A percentile compares a stretch with the other conserved stretches of the same genome.
Conservation (phyloP, 2,113 vertebrate species). For the Aptenodytes patagonicus region DNA sequence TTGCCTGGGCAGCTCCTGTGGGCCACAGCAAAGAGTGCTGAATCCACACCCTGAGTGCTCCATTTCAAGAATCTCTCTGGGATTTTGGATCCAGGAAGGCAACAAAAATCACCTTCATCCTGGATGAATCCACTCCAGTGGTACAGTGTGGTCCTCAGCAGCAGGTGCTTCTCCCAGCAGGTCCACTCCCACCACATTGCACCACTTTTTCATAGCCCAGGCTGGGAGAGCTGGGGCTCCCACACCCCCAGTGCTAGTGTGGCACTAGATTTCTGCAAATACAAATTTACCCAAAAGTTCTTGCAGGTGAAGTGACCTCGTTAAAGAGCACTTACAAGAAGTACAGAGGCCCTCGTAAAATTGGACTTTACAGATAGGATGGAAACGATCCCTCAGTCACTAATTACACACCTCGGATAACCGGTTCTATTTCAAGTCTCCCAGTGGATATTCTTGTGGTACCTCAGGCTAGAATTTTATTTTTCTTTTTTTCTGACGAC, state of each 20-base stretch:
- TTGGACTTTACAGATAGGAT: background rate
- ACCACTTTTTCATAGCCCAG: background rate
- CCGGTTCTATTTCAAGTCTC: background rate
- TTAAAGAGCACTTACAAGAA: background rate
- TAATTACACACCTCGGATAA: background rate
- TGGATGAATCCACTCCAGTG: too few relatives aligned
- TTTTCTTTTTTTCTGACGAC: background rate
- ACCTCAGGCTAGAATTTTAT: background rate
- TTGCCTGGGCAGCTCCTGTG: background rate
- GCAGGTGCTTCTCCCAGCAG: background rate
- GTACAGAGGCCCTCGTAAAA: background rate
- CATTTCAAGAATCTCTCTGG: background rate
- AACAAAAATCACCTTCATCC: background rate
- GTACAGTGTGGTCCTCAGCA: fast-evolving
- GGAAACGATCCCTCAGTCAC: background rate
- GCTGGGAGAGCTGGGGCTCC: fast-evolving
- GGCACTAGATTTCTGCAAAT: background rate
- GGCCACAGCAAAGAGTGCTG: background rate
- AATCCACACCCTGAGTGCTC: background rate
- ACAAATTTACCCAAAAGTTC: background rate
- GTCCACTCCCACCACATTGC: background rate
- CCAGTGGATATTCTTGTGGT: background rate
- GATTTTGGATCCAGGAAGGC: background rate
- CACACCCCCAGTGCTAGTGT: fast-evolving
- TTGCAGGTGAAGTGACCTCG: background rate